Percentiles rank a stretch among this genome's conserved stretches.
Evolutionary conservation across 2,113 vertebrate genomes (phyloP).

Genomic region (Nettapus auritus): DNA sequence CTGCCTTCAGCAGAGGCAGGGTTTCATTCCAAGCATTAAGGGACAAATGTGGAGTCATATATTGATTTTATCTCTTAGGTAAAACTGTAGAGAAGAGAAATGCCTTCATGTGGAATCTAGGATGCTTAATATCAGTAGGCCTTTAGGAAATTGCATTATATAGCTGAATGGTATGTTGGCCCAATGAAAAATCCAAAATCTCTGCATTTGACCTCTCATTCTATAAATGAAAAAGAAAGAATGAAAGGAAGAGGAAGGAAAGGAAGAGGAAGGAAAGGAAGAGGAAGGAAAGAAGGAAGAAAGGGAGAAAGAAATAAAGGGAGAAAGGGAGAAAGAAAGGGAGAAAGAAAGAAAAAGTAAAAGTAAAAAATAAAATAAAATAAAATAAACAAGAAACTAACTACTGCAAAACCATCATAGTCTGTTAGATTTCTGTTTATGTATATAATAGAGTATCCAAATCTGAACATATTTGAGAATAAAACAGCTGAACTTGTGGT

Average conservation of each 20-base stretch:
- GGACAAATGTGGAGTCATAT: constrained; percentile 1
- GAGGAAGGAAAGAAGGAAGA: neutral
- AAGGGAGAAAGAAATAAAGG: neutral
- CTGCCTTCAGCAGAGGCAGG: constrained; percentile 9
- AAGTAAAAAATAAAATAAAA: too few relatives aligned
- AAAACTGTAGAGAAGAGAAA: neutral
- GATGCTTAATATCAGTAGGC: constrained; percentile 20
- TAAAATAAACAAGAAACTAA: neutral
- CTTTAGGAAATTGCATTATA: constrained; percentile 43
- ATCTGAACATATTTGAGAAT: neutral
- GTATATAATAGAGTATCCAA: neutral
- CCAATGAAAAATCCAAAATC: neutral
- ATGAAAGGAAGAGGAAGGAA: too few relatives aligned
- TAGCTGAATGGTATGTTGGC: constrained; percentile 39
- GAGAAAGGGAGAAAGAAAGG: neutral
- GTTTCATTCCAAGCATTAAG: constrained; percentile 18
- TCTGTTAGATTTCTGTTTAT: neutral
- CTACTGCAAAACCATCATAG: neutral
- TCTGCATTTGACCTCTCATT: neutral
- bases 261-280: too few relatives aligned
- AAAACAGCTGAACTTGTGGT: neutral
- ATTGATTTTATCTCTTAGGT: constrained; percentile 45
- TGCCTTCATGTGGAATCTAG: constrained; percentile 16
- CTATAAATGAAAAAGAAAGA: neutral
- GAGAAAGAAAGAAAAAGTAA: neutral